Evolutionary conservation across 1,140 invertebrate genomes (phyloP).

Genomic region (Trichogramma pretiosum): DNA sequence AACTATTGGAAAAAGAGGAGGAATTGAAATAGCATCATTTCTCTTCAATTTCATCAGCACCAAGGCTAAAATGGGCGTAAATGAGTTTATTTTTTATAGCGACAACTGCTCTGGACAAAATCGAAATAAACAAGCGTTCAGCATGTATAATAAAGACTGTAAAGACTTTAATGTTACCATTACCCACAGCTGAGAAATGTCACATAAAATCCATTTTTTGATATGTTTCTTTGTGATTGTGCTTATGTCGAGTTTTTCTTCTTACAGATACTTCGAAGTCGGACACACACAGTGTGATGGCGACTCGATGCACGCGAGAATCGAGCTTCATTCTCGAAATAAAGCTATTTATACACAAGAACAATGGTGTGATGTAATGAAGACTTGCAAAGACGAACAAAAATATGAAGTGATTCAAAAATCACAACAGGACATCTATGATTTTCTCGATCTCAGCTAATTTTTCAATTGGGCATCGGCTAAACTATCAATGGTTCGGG

Average conservation of each 20-base stretch:
- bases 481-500: background rate
- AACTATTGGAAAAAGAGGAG: conserved; percentile 5
- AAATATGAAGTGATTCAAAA: background rate
- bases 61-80: background rate
- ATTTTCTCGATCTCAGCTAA: background rate
- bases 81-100: background rate
- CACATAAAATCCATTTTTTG: no score
- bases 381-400: background rate
- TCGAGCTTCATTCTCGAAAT: conserved; percentile 19
- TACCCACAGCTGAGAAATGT: conserved; percentile 1
- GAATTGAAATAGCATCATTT: conserved; percentile 5
- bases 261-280: conserved; percentile 24
- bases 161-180: background rate
- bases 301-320: conserved; percentile 28
- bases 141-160: background rate
- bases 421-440: background rate
- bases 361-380: conserved; percentile 8
- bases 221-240: no score
- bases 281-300: conserved; percentile 29
- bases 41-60: background rate
- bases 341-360: conserved; percentile 12
- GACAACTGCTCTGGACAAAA: conserved; percentile 5
- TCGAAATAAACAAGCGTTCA: background rate
- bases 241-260: no score
- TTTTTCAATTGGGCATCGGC: background rate